Conservation (phyloP, 2,797 vertebrate genomes). For the Epinephelus malabaricus region DNA sequence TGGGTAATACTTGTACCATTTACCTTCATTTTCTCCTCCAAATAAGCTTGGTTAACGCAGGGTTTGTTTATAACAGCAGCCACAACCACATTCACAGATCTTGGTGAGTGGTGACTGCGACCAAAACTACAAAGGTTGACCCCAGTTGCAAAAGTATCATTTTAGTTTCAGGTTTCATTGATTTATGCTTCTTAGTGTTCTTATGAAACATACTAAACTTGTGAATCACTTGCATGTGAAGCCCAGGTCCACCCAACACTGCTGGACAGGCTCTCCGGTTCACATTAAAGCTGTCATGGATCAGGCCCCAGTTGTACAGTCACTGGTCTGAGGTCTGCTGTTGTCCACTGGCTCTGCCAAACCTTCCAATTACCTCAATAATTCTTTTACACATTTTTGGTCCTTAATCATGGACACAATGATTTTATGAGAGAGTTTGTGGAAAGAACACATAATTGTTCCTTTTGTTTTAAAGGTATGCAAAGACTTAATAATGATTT, state of each 20-base stretch:
- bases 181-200: constrained; percentile 5
- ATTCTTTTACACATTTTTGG: constrained; percentile 41
- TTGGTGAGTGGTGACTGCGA: neutral
- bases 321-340: constrained; percentile 49
- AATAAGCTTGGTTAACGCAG: no score
- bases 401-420: constrained; percentile 28
- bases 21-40: no score
- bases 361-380: constrained; percentile 33
- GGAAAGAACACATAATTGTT: constrained; percentile 54
- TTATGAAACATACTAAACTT: constrained; percentile 27
- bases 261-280: constrained; percentile 26
- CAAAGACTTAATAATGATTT: neutral
- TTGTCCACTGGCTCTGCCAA: constrained; percentile 50
- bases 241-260: constrained; percentile 29
- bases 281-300: constrained; percentile 35
- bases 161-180: neutral
- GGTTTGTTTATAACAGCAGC: no score
- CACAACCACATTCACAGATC: neutral
- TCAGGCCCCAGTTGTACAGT: constrained; percentile 15
- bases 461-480: constrained; percentile 30
- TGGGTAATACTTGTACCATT: no score
- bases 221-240: constrained; percentile 34
- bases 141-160: neutral
- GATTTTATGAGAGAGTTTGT: constrained; percentile 38
- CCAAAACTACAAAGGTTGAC: no score